A percentile compares a stretch with the other conserved stretches of the same genome.
Conservation (phyloP, 2,888 invertebrate species). For the Heliconius cydno region DNA sequence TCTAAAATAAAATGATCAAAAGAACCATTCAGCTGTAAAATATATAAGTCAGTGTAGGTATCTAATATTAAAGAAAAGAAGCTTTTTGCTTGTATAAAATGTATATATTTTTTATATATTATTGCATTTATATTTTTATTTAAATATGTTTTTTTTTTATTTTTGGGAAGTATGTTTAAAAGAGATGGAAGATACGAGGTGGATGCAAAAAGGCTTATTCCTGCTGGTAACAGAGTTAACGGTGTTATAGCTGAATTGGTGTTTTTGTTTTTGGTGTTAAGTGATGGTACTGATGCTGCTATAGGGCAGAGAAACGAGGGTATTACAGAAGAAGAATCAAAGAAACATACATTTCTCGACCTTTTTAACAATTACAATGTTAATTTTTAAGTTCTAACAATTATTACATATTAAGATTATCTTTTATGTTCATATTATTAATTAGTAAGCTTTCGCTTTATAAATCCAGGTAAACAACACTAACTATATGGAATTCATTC, state of each 20-base stretch:
- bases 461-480: slow-evolving; percentile 24
- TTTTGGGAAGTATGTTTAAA: too few relatives aligned
- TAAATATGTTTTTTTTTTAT: too few relatives aligned
- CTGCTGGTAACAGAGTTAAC: too few relatives aligned
- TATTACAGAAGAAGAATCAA: too few relatives aligned
- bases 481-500: slow-evolving; percentile 26
- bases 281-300: too few relatives aligned
- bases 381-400: background rate
- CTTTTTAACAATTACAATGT: background rate
- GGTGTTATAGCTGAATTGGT: too few relatives aligned
- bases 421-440: background rate
- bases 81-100: background rate
- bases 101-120: background rate
- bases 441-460: background rate
- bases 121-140: background rate
- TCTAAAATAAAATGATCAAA: slow-evolving; percentile 30
- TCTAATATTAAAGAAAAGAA: slow-evolving; percentile 4
- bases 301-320: too few relatives aligned
- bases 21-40: slow-evolving; percentile 28
- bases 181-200: too few relatives aligned
- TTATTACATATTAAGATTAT: background rate
- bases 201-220: too few relatives aligned
- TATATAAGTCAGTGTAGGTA: slow-evolving; percentile 20
- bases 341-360: background rate
- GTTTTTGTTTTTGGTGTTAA: too few relatives aligned